Evolutionary conservation across 2,888 invertebrate species (phyloP).

Genomic region (Stenodema calcarata): DNA sequence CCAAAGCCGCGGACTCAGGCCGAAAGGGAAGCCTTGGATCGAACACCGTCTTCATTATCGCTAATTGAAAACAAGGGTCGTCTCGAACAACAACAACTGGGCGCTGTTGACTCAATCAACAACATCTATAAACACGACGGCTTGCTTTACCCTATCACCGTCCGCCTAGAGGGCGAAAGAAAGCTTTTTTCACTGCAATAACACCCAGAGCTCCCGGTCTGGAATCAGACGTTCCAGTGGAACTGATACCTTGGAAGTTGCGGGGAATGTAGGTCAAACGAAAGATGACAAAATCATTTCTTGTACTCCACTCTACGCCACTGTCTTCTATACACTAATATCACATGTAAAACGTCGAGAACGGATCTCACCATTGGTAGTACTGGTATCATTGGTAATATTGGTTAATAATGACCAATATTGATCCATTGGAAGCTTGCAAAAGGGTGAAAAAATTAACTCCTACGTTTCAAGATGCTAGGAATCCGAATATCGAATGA

Average conservation of each 20-base stretch:
- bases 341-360: no score
- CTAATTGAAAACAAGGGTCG: constrained; percentile 26
- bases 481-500: no score
- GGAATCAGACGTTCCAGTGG: background rate
- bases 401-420: no score
- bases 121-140: background rate
- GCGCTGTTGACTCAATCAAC: background rate
- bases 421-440: no score
- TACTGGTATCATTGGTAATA: no score
- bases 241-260: background rate
- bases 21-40: background rate
- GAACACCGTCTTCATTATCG: constrained; percentile 14
- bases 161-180: background rate
- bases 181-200: background rate
- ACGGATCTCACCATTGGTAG: no score
- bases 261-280: background rate
- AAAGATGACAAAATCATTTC: no score
- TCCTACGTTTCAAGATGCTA: no score
- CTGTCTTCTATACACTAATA: no score
- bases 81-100: background rate
- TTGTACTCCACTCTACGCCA: no score
- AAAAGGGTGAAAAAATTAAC: no score
- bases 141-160: background rate
- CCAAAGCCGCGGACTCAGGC: background rate
- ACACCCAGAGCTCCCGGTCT: background rate